Evolutionary conservation across 2,113 vertebrate genomes (phyloP).

Genomic region (Myrmecobius fasciatus): DNA sequence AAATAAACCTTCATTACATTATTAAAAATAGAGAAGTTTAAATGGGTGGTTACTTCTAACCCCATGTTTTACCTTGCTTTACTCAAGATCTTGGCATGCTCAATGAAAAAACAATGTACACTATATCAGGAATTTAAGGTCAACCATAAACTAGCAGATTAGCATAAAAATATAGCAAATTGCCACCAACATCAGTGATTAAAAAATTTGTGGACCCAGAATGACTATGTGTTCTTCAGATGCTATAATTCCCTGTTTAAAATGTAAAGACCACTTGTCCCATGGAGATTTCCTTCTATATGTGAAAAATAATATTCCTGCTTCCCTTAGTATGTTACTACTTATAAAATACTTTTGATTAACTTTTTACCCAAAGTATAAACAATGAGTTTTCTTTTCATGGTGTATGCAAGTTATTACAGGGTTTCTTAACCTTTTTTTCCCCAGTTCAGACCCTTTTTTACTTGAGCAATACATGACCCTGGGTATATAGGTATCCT

Average conservation of each 20-base stretch:
- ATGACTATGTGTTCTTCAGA: background rate
- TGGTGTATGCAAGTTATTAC: background rate
- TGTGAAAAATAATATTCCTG: background rate
- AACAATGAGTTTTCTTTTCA: background rate
- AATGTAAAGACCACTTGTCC: background rate
- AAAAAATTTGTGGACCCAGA: background rate
- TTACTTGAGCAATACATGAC: too few relatives aligned
- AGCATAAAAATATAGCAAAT: background rate
- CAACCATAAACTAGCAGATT: background rate
- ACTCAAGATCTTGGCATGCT: background rate
- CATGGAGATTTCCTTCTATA: background rate
- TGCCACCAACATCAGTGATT: background rate
- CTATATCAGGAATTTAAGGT: background rate
- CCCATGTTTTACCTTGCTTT: background rate
- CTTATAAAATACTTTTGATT: background rate
- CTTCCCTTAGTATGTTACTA: background rate
- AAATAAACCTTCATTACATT: background rate
- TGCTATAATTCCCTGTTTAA: background rate
- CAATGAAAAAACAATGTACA: background rate
- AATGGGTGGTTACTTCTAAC: background rate
- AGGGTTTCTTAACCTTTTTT: too few relatives aligned
- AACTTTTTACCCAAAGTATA: background rate
- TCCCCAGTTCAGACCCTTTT: too few relatives aligned
- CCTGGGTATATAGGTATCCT: too few relatives aligned
- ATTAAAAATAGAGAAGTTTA: background rate